These are phyloP conservation scores for Nothocercus nigrocapillus DNA, from an alignment of 2,113 vertebrate genomes.

Conservation along the genomic window DNA sequence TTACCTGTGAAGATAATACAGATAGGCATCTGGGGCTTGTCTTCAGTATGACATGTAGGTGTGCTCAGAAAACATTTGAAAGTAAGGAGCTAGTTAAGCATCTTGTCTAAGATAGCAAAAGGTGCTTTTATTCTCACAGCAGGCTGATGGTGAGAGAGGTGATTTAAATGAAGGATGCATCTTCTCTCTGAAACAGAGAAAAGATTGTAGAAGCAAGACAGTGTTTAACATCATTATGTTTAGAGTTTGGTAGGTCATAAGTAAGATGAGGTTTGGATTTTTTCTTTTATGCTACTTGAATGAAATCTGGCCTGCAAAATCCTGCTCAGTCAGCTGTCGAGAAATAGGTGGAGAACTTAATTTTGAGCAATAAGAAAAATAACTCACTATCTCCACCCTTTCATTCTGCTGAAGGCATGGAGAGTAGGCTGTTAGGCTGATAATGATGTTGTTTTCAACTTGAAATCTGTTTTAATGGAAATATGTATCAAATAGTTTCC, in stretches of 20 bases:
- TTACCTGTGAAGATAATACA: not conserved
- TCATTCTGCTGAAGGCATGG: not conserved
- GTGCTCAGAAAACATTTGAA: not conserved
- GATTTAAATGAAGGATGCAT: not conserved
- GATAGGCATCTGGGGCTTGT: not conserved
- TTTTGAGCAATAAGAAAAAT: not conserved
- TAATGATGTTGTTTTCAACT: not conserved
- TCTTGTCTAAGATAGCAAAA: not conserved
- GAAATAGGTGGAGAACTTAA: not conserved
- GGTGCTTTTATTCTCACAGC: not conserved
- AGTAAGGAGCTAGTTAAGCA: not conserved
- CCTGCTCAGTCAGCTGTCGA: not conserved
- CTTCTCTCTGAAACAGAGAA: not conserved
- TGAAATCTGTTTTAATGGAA: slow-evolving; percentile 5
- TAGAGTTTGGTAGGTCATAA: not conserved
- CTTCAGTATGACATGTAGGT: not conserved
- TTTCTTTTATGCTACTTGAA: not conserved
- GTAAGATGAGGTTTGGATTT: not conserved
- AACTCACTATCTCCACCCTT: not conserved
- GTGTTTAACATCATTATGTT: not conserved
- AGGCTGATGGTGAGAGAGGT: not conserved
- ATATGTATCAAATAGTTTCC: not conserved
- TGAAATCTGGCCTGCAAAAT: not conserved
- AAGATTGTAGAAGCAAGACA: not conserved
- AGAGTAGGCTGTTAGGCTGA: not conserved